Base-by-base conservation (phyloP, 2,888 invertebrate genomes). In the Drosophila conformis region DNA sequence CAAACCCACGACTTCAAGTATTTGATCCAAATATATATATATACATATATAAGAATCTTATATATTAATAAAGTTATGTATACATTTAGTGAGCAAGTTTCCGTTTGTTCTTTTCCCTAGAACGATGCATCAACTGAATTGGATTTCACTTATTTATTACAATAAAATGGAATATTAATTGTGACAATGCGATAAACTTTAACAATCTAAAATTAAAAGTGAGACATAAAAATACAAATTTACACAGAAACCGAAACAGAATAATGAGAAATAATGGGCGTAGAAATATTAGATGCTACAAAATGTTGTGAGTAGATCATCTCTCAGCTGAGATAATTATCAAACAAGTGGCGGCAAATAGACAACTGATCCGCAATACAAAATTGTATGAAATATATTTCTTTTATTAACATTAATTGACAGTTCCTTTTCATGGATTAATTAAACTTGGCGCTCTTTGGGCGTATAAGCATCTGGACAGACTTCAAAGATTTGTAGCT, bases 391-490 rank as follows among this genome's bases (percentile, higher is more conserved):
- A 62, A 56, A 60, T 36, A 57, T 31, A 21, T 31, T 38, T 46
- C 27, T 64, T 69, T 75, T 66, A 75, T 75, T 75, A 59, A 70
- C 42, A 66, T 66, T 40, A 56, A 75, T 75, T 65, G 56, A 54
- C n/a, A 36, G 48, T 15, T 70, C 25, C n/a, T 38, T 56, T n/a
- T 27, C 27, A 29, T 48, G 27, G 36, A 27, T 40, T 53, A 54
- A 64, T 78, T 59, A 64, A 35, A 42, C 59, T 73, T 33, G 40
- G 11, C 18, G 13, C 38, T 65, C 69, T 83, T 84, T 46, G 84
- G 84, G 1, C 96, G 92, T 61, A 96, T 94, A 94, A 95, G 94
- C 94, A 96, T 96, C 82, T 94, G 94, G 0, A 95, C 94, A 78
- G 94, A 94, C 75, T 94, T 93, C 95, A 93, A 6, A 51, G 94